Evolutionary conservation across 2,888 invertebrate species (phyloP), one percentile per base, ranked within the genome.

Genomic region (Lasioglossum villosulum): DNA sequence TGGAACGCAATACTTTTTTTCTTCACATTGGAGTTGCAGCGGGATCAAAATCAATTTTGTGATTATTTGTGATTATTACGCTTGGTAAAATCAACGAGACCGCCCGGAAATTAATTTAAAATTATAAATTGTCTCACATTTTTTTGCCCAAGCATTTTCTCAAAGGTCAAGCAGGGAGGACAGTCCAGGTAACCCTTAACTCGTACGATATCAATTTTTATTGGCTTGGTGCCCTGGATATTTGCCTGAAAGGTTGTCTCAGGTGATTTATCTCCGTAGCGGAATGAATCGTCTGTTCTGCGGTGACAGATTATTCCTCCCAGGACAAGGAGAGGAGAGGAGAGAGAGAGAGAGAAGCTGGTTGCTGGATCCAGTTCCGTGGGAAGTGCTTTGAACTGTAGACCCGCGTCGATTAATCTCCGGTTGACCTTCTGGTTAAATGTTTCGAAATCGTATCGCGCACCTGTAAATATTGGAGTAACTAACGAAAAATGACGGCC

Each of bases 241-340:
- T 72, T 72, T 48, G 72, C 72, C 30, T 30, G 48, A 34, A 72
- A 72, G 72, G 72, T 72, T 72, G 34, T 5, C 48, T 72, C 48
- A 6, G 71, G 71, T 63, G 74, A 82, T 82, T 75, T 80, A 82
- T 82, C 82, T 82, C 59, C 48, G 45, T 19, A 19, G 34, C 48
- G 30, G 56, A 82, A 75, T 70, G 82, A 82, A 80, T 80, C 80
- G 80, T 80, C 45, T 42, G 59, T 82, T 80, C 52, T 75, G 39
- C 71, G 75, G 71, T 82, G 79, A 82, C 75, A 75, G 75, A 80
- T 82, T 82, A 82, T 80, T 74, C 75, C 48, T 78, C 30, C 30
- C n/a, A 27, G 56, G 70, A 63, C 42, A 80, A 68, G 59, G 52
- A 52, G 48, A 48, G 30, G 30, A 30, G 16, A 63, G 63, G 30